Percentiles rank a stretch among this genome's conserved stretches.
phyloP scores from a whole-genome alignment of 1,140 invertebrate species.

The Euura saliciscinereae region DNA sequence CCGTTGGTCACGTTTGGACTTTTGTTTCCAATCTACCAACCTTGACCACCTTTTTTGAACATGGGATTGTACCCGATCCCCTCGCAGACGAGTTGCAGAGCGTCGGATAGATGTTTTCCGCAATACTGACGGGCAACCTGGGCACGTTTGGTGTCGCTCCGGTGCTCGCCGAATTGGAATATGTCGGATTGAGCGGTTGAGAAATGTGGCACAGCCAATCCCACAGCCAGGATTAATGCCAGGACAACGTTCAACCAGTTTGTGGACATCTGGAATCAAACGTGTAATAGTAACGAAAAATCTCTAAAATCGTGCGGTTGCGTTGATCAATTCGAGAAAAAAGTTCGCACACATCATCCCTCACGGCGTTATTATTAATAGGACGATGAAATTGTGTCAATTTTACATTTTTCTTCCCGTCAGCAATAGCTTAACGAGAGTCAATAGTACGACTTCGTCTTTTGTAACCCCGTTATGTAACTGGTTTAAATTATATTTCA shows the following conservation, averaged over 20 bases:
- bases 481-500: neutral
- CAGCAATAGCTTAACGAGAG: neutral
- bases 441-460: slow-evolving; percentile 1
- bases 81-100: slow-evolving; percentile 48
- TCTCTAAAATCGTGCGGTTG: neutral
- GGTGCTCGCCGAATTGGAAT: slow-evolving; percentile 27
- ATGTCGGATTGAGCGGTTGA: slow-evolving; percentile 39
- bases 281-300: neutral
- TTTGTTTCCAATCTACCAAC: slow-evolving; percentile 27
- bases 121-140: slow-evolving; percentile 39
- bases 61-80: slow-evolving; percentile 50
- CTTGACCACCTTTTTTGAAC: slow-evolving; percentile 54
- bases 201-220: slow-evolving; percentile 35
- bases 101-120: slow-evolving; percentile 49
- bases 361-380: neutral
- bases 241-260: slow-evolving; percentile 38
- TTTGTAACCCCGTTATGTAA: slow-evolving; percentile 2
- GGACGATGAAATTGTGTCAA: neutral
- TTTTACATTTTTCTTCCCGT: neutral
- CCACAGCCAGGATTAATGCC: slow-evolving; percentile 37
- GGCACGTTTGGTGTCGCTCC: slow-evolving; percentile 26
- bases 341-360: too few relatives aligned
- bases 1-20: neutral
- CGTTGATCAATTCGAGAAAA: neutral
- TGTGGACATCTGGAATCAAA: slow-evolving; percentile 48